Base-by-base conservation (phyloP, 2,113 vertebrate species). In the Bubo blakistoni region DNA sequence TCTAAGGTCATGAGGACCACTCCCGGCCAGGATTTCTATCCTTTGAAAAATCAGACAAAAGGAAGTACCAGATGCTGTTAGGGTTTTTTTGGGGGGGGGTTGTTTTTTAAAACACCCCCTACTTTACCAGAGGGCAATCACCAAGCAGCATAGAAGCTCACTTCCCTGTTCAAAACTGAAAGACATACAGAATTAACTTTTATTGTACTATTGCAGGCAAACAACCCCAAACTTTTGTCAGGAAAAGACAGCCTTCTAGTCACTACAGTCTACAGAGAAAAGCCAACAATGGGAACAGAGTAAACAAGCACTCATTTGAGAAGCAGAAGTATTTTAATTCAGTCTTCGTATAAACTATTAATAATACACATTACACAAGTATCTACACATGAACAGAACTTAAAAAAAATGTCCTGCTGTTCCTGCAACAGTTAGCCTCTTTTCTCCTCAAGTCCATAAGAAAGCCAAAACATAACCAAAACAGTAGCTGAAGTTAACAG, bases 251-350 rank as follows among this genome's bases (percentile, higher is more conserved):
- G 30, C 17, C 30, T 36, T 91, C 57, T 32, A 25, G 34, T 42
- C 32, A 47, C 46, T 77, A 54, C 54, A 83, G 52, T 46, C 67
- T 26, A 38, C 38, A 86, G 42, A 24, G 29, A 58, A 73, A 78
- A 92, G 32, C 10, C 59, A 94, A 32, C 25, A 54, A 29, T 2
- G 1, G 10, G 16, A 71, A 89, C 13, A 92, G 32, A 88, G 27
- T 47, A 92, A 84, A 76, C 38, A 65, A 81, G 30, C 8, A 34
- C 59, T 92, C n/a, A 9, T 52, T 55, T 52, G 29, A 78, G 13
- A 89, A 89, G 55, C 34, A 77, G 19, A 95, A 91, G 86, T 88
- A 91, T 34, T 97, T 96, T 96, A 94, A 89, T 96, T 89, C 36
- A 65, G 11, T 78, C 57, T 91, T 79, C 44, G 63, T 86, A 84